Evolutionary conservation across 2,113 vertebrate genomes (phyloP), one percentile per base, ranked within the genome.

Genomic region (Amblyopsis rosae): DNA sequence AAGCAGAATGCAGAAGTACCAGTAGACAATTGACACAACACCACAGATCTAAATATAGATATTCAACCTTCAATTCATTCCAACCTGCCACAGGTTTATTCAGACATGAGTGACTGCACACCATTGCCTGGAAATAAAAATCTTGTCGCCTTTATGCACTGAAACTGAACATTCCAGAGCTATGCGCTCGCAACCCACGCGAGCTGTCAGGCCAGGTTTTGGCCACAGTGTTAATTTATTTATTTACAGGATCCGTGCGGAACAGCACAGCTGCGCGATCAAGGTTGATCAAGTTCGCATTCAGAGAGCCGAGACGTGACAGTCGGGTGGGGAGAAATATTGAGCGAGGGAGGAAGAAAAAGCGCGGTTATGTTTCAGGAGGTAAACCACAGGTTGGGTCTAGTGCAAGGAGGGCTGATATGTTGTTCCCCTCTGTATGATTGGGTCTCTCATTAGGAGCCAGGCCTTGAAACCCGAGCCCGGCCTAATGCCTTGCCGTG

Each of bases 361-460:
- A 58, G 51, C 13, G 77, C 53, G 86, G 87, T 88, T 84, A 62
- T 84, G 87, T 89, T 88, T 85, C 86, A 89, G 82, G 86, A 86
- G 85, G 85, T 88, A 91, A 88, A 91, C 89, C 90, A 82, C 90
- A 91, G 80, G 83, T 91, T 90, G 80, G 81, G 86, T 87, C 84
- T 89, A 84, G 87, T 88, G 76, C 77, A 74, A 26, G 83, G 65
- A 76, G 75, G 79, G 78, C 86, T 87, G 88, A 92, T 93, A 87
- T 74, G 82, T 84, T 77, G 87, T 91, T 90, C 88, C 81, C 87
- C 84, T 85, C 81, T 82, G 82, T 85, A 80, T 90, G 85, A 90
- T 90, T 86, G 80, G 86, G 85, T 88, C 89, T 91, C 91, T 92
- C 90, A 91, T 92, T 91, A 91, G 82, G 80, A 89, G 87, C 86